These are phyloP conservation scores for Macroglossus sobrinus DNA, from an alignment of 2,113 vertebrate genomes.

Conservation along the genomic window DNA sequence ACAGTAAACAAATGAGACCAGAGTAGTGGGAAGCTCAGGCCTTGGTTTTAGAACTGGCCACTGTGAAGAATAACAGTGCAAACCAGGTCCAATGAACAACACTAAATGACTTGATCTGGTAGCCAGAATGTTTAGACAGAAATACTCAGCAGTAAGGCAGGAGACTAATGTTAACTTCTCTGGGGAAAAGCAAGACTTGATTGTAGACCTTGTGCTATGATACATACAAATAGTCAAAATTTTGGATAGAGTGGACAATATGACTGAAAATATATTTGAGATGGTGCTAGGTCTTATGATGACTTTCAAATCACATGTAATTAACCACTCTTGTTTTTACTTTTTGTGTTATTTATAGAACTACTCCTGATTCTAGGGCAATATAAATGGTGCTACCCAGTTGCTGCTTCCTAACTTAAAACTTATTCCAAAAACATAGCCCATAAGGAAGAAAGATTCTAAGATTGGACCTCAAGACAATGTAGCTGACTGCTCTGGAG, in stretches of 20 bases:
- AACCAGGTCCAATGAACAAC: not conserved
- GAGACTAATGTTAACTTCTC: not conserved
- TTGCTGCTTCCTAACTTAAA: not conserved
- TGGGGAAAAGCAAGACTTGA: not conserved
- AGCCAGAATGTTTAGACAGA: not conserved
- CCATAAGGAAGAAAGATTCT: not conserved
- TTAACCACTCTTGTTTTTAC: not conserved
- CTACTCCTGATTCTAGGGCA: not conserved
- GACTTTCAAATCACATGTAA: not conserved
- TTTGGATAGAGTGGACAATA: not conserved
- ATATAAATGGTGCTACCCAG: not conserved
- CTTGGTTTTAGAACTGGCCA: not conserved
- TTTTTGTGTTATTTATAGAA: not conserved
- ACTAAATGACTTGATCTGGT: not conserved
- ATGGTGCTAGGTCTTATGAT: not conserved
- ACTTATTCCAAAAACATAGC: not conserved
- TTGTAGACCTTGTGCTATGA: not conserved
- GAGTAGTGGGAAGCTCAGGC: not conserved
- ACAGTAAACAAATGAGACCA: not conserved
- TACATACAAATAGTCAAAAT: not conserved
- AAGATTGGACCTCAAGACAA: not conserved
- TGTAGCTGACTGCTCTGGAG: not conserved
- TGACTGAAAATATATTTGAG: not conserved
- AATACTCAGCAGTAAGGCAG: not conserved
- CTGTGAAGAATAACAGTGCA: not conserved